Base-by-base conservation (phyloP, 2,797 vertebrate species). In the Remorina albescens region DNA sequence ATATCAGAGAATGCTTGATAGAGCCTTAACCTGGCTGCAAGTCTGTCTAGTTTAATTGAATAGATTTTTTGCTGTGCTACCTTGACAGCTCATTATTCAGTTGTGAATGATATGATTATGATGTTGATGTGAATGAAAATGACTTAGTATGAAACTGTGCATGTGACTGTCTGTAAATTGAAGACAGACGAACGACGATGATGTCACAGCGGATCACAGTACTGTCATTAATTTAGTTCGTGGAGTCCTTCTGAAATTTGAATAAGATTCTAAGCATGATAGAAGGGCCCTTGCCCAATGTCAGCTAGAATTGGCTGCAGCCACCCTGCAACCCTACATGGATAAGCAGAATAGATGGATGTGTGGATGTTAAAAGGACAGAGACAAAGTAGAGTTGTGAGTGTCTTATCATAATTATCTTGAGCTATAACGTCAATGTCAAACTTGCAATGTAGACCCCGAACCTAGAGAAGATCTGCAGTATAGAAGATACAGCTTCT, bases 21-120 rank as follows among this genome's bases (percentile, higher is more conserved):
- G 32, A 58, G 49, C 41, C 50, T 53, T 37, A 65, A 8, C 44
- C 23, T 6, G 21, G 54, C 70, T 56, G 18, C 50, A 78, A 41
- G 50, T 75, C 53, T 60, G 36, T 50, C 47, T 53, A 37, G 18
- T 74, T 77, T 55, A 25, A 32, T 65, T 49, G 34, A 47, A 68
- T 49, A 42, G 8, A 32, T 36, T 44, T 57, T 30, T 50, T 46
- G n/a, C 50, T 44, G 2, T 15, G 18, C 23, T 42, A 25, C 30
- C 58, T 55, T 47, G 64, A 30, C n/a, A 23, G 50, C 46, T 74
- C 25, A 4, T 66, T 36, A 34, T 57, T 37, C 4, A 34, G 4
- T 15, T 0, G 1, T 10, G 30, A 55, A 18, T 25, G 0, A n/a
- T 25, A 28, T 16, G 19, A 7, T 21, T 16, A 16, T 23, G 6